These are phyloP conservation scores for Dusona sp. DNA, from an alignment of 2,888 invertebrate genomes.

Conservation along the genomic window DNA sequence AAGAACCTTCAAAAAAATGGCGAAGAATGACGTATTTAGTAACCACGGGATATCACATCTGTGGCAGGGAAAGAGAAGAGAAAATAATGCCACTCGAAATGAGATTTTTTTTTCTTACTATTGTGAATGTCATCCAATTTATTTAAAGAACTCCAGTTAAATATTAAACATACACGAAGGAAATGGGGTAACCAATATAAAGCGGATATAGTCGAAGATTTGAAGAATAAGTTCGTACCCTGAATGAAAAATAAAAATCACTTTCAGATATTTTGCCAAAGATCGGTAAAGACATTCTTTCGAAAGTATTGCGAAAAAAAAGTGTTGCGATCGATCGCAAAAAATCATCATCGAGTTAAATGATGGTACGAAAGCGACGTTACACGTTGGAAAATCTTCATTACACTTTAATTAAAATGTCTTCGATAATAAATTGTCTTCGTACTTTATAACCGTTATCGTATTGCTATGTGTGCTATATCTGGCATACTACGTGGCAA, in stretches of 20 bases:
- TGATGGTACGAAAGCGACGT: neutral
- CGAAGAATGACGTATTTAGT: conserved; percentile 13
- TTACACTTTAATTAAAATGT: neutral
- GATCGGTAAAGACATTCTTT: neutral
- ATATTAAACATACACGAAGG: neutral
- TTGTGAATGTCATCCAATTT: neutral
- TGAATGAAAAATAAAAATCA: neutral
- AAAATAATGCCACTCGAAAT: neutral
- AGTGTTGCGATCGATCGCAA: neutral
- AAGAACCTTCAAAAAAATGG: neutral
- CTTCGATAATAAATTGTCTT: neutral
- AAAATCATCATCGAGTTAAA: neutral
- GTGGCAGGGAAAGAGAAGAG: neutral
- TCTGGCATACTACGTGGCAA: conserved; percentile 37
- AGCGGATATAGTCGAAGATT: neutral
- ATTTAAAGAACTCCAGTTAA: neutral
- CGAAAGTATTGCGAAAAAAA: neutral
- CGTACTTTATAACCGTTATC: neutral
- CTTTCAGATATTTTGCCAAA: neutral
- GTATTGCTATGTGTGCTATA: conserved; percentile 11
- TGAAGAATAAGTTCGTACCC: neutral
- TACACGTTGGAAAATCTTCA: neutral
- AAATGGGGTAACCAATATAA: neutral
- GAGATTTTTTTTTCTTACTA: neutral
- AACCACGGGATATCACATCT: conserved; percentile 13